Percentiles rank a stretch among this genome's conserved stretches.
Evolutionary conservation across 2,888 invertebrate species (phyloP).

Genomic region (Drosophila yooni): DNA sequence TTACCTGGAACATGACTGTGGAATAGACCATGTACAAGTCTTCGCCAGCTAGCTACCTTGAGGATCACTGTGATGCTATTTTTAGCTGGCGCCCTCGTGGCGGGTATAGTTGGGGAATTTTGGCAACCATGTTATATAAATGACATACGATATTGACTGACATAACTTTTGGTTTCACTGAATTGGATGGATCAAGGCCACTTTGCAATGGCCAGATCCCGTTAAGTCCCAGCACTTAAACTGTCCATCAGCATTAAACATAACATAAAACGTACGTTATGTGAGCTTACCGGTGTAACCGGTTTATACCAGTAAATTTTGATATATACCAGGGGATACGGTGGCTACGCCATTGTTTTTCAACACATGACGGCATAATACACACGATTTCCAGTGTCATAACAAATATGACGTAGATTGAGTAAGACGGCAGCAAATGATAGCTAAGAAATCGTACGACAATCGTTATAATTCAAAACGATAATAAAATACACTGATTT

Average conservation of each 20-base stretch:
- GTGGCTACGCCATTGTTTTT: conserved; percentile 43
- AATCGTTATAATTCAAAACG: conserved; percentile 5
- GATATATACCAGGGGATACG: conserved; percentile 31
- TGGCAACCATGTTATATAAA: neutral
- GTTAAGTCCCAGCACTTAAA: conserved; percentile 42
- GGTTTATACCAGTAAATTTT: neutral
- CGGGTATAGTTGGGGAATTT: neutral
- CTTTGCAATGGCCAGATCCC: neutral
- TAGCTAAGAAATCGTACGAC: neutral
- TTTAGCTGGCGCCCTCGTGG: neutral
- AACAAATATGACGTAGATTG: conserved; percentile 48
- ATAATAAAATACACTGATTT: conserved; percentile 32
- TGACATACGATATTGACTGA: conserved; percentile 1
- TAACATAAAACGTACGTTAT: neutral
- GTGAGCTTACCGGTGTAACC: conserved; percentile 19
- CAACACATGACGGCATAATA: conserved; percentile 41
- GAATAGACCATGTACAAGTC: neutral
- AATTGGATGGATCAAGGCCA: conserved; percentile 2
- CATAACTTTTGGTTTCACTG: neutral
- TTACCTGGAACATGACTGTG: neutral
- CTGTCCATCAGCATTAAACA: conserved; percentile 43
- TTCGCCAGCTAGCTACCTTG: neutral
- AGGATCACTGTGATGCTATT: neutral
- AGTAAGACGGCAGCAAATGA: conserved; percentile 18
- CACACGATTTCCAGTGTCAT: conserved; percentile 8